Percentiles rank a stretch among this genome's conserved stretches.
phyloP scores from a whole-genome alignment of 2,888 invertebrate genomes.

The Galeruca laticollis region DNA sequence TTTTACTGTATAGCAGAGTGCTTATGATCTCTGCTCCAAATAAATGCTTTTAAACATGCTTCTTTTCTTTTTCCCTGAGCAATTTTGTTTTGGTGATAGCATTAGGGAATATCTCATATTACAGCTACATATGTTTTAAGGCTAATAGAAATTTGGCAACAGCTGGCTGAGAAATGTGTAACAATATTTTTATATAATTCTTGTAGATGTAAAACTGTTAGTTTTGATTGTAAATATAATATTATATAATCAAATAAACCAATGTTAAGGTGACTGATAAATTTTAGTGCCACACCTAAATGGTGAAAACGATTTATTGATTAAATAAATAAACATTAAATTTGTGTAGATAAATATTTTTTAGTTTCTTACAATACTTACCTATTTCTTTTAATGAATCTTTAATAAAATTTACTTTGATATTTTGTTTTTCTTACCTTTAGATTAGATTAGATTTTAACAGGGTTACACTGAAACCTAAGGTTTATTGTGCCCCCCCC shows the following conservation, averaged over 20 bases:
- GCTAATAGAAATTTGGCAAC: background rate
- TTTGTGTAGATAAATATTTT: background rate
- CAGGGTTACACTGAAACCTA: no score
- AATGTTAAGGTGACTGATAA: no score
- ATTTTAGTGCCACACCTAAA: slow-evolving; percentile 1
- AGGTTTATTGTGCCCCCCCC: no score
- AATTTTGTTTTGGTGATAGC: background rate
- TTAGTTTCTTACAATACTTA: background rate
- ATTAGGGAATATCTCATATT: no score
- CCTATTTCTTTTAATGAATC: background rate
- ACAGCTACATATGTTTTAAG: background rate
- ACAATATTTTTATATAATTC: background rate
- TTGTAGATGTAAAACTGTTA: background rate
- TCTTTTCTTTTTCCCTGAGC: background rate
- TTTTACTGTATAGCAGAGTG: no score
- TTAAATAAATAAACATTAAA: background rate
- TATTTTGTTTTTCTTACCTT: no score
- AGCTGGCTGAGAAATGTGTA: background rate
- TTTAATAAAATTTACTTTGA: background rate
- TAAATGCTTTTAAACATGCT: background rate
- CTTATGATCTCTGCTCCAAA: no score
- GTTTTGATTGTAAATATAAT: no score
- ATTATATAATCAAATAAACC: no score
- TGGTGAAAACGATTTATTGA: background rate
- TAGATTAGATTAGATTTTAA: no score